phyloP scores from a whole-genome alignment of 1,140 invertebrate species.

The Helicorthomorpha holstii region DNA sequence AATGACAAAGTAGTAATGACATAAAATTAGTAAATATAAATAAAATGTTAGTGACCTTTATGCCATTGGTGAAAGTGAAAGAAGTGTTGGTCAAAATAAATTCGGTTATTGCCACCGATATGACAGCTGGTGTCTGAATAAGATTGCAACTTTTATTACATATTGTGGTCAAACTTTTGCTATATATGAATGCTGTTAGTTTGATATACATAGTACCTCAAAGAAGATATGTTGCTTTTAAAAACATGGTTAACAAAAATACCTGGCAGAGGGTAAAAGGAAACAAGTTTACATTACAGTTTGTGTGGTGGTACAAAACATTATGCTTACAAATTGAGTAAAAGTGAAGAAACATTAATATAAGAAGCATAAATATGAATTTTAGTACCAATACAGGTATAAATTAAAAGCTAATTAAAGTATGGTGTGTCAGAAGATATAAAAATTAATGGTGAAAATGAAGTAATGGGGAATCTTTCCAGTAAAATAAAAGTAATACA shows the following conservation, averaged over 20 bases:
- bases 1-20: not conserved
- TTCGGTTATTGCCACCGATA: not conserved
- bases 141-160: not conserved
- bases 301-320: not conserved
- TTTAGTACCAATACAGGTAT: not conserved
- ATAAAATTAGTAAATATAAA: not conserved
- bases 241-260: not conserved
- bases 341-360: not conserved
- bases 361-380: constrained; percentile 1
- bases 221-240: not conserved
- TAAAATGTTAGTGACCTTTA: not conserved
- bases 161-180: not conserved
- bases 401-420: not conserved
- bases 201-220: not conserved
- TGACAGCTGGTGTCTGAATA: not conserved
- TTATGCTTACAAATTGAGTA: not conserved
- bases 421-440: not conserved
- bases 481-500: not conserved
- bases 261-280: not conserved
- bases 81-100: not conserved
- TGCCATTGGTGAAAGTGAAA: not conserved
- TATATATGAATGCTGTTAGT: not conserved
- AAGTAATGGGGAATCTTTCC: not conserved
- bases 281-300: not conserved
- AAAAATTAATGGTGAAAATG: not conserved